Evolutionary conservation across 2,888 invertebrate species (phyloP).

Genomic region (Spisula subtruncata): DNA sequence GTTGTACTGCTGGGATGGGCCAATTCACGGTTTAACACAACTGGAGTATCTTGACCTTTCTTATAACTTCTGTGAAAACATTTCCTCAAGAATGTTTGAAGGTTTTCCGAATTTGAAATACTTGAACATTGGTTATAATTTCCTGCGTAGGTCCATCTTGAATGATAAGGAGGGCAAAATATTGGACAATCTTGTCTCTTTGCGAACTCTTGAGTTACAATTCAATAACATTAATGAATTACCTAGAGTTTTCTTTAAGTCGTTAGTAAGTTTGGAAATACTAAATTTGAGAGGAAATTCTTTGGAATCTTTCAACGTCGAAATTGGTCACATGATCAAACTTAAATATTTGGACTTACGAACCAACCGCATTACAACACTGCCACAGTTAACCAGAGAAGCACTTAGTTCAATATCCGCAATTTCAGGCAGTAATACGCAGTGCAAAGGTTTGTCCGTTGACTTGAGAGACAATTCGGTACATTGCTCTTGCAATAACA

Average conservation of each 20-base stretch:
- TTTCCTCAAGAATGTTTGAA: constrained; percentile 40
- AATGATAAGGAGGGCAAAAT: constrained; percentile 35
- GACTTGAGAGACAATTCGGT: constrained; percentile 41
- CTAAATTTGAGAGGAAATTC: constrained; percentile 31
- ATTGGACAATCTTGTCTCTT: constrained; percentile 19
- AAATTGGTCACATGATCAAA: constrained; percentile 47
- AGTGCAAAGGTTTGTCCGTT: constrained; percentile 17
- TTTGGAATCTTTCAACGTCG: constrained; percentile 37
- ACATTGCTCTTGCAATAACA: constrained; percentile 43
- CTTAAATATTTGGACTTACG: constrained; percentile 36
- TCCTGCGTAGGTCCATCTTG: constrained; percentile 5
- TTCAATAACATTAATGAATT: constrained; percentile 43
- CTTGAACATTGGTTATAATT: constrained; percentile 37
- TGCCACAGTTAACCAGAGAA: background rate
- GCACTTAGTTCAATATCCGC: constrained; percentile 24
- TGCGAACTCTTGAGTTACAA: constrained; percentile 39
- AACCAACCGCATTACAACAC: constrained; percentile 36
- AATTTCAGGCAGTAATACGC: background rate
- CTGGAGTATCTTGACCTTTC: constrained; percentile 50
- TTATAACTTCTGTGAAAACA: constrained; percentile 40
- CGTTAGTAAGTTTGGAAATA: constrained; percentile 10
- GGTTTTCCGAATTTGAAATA: constrained; percentile 28
- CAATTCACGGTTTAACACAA: constrained; percentile 43
- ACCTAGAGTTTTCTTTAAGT: constrained; percentile 38
- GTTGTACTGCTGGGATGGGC: constrained; percentile 61